Evolutionary conservation across 2,797 vertebrate genomes (phyloP).

Genomic region (Thaleichthys pacificus): DNA sequence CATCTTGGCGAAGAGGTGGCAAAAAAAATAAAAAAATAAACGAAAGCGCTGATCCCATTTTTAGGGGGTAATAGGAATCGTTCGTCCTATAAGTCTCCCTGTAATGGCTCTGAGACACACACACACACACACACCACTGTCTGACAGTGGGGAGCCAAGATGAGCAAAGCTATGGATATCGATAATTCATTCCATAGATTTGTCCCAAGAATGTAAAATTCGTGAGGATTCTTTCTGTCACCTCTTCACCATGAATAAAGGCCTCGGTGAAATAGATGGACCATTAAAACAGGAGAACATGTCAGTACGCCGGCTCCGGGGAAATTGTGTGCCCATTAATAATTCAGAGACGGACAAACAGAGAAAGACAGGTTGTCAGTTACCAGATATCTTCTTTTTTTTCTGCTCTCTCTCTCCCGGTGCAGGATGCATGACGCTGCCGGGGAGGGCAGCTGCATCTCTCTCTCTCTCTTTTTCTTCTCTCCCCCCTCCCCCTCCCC

Average conservation of each 20-base stretch:
- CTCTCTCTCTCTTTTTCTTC: conserved; percentile 15
- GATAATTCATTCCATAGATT: conserved; percentile 29
- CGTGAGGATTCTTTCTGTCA: conserved; percentile 10
- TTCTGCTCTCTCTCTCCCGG: conserved; percentile 40
- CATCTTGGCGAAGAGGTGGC: conserved; percentile 45
- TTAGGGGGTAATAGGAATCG: conserved; percentile 42
- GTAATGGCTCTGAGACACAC: conserved; percentile 32
- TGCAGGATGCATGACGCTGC: conserved; percentile 42
- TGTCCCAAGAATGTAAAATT: conserved; percentile 29
- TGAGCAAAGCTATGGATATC: conserved; percentile 6
- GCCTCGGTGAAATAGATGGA: conserved; percentile 39
- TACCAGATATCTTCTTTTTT: conserved; percentile 49
- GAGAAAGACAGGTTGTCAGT: conserved; percentile 71
- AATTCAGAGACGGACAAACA: conserved; percentile 70
- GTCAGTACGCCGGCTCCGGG: conserved; percentile 52
- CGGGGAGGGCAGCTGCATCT: conserved; percentile 45
- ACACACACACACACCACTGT: not conserved
- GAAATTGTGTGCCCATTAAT: conserved; percentile 61
- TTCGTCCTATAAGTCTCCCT: conserved; percentile 35
- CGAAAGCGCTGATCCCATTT: conserved; percentile 42
- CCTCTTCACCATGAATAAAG: conserved; percentile 33
- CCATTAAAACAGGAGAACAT: conserved; percentile 55
- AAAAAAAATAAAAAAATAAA: conserved; percentile 13
- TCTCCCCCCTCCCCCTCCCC: conserved; percentile 30
- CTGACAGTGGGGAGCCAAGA: conserved; percentile 9